phyloP scores from a whole-genome alignment of 2,797 vertebrate species.

The Cuculus canorus region DNA sequence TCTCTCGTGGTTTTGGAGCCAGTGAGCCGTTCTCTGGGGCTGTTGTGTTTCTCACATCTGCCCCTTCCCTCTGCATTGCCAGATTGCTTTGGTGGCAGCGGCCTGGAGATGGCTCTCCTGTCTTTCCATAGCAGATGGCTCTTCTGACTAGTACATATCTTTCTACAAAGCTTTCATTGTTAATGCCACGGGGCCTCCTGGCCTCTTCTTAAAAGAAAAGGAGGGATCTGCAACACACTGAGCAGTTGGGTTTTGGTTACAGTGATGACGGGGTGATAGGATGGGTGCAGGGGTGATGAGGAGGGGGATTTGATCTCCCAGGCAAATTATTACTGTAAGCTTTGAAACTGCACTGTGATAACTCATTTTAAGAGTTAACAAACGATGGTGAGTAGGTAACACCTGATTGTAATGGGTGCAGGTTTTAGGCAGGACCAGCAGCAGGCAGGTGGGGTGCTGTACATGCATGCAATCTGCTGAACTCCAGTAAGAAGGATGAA shows the following conservation, averaged over 20 bases:
- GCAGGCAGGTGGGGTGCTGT: not conserved
- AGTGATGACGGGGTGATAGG: not conserved
- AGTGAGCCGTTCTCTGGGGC: not conserved
- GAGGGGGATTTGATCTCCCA: not conserved
- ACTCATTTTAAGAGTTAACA: not conserved
- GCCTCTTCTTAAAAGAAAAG: not conserved
- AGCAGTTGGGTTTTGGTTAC: not conserved
- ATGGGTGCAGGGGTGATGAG: not conserved
- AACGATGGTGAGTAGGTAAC: not conserved
- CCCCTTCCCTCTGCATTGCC: not conserved
- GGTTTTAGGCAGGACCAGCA: not conserved
- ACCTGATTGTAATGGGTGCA: not conserved
- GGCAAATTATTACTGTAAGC: not conserved
- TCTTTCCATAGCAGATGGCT: not conserved
- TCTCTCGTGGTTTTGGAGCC: not conserved
- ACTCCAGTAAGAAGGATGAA: not conserved
- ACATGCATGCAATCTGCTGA: not conserved
- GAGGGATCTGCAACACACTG: not conserved
- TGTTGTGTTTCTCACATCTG: not conserved
- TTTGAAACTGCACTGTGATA: not conserved
- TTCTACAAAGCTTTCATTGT: not conserved
- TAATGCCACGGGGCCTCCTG: not conserved
- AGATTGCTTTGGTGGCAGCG: slow-evolving; percentile 12
- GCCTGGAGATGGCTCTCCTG: slow-evolving; percentile 63
- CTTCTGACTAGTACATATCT: not conserved